Percentiles rank a stretch among this genome's conserved stretches.
Evolutionary conservation across 2,888 invertebrate species (phyloP).

Genomic region (Alloplasta piceator): DNA sequence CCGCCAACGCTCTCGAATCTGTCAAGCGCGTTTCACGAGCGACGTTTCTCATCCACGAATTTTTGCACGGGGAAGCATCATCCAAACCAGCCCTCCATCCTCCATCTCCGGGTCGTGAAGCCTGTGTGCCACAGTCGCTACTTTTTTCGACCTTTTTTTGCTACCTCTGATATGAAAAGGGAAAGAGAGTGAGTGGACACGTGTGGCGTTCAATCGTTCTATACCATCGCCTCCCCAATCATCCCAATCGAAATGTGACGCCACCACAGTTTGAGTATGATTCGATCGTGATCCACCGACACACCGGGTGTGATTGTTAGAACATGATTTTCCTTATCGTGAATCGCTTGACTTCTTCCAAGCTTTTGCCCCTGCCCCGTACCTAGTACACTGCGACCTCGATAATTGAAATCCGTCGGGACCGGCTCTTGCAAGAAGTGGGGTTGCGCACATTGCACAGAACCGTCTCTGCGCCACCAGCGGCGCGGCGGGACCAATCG

Average conservation of each 20-base stretch:
- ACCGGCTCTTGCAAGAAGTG: too few relatives aligned
- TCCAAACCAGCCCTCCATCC: constrained; percentile 2
- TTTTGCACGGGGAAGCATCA: constrained; percentile 50
- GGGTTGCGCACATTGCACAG: too few relatives aligned
- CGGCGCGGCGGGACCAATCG: too few relatives aligned
- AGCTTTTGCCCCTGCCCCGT: constrained; percentile 6
- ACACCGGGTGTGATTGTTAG: constrained; percentile 43
- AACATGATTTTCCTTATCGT: constrained; percentile 30
- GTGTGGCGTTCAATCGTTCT: constrained; percentile 12
- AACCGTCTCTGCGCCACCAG: too few relatives aligned
- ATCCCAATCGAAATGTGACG: constrained; percentile 53
- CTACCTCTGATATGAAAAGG: not conserved
- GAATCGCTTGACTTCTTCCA: constrained; percentile 1
- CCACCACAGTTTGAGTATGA: constrained; percentile 45
- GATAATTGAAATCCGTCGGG: too few relatives aligned
- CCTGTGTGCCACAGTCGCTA: constrained; percentile 4
- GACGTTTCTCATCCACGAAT: constrained; percentile 64
- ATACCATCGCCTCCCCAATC: constrained; percentile 14
- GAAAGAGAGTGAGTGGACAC: not conserved
- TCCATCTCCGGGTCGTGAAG: constrained; percentile 2
- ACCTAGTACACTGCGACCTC: too few relatives aligned
- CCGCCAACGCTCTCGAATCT: constrained; percentile 54
- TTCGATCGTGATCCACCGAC: constrained; percentile 54
- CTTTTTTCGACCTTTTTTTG: constrained; percentile 25
- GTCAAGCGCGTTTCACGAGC: constrained; percentile 63